Percentiles rank a stretch among this genome's conserved stretches.
Evolutionary conservation across 2,113 vertebrate genomes (phyloP).

Genomic region (Pseudonaja textilis): DNA sequence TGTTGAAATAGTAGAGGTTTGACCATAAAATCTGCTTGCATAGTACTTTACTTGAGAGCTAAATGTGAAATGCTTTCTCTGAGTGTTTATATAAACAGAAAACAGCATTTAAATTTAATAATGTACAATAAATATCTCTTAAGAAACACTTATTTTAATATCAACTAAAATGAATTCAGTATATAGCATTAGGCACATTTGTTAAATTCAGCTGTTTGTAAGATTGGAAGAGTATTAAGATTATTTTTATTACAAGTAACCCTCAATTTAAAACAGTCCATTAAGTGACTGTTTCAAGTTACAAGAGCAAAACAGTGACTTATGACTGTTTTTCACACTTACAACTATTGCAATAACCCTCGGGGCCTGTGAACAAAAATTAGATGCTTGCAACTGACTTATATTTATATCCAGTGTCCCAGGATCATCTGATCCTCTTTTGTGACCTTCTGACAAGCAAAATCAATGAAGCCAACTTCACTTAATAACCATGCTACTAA

Average conservation of each 20-base stretch:
- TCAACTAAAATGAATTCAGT: not conserved
- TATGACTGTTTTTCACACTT: too few species aligned
- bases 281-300: too few species aligned
- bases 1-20: not conserved
- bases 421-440: too few species aligned
- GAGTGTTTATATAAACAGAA: not conserved
- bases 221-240: not conserved
- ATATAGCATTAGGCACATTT: not conserved
- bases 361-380: too few species aligned
- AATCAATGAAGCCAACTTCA: too few species aligned
- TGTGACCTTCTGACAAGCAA: too few species aligned
- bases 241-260: not conserved
- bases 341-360: too few species aligned
- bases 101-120: not conserved
- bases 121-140: not conserved
- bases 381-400: too few species aligned
- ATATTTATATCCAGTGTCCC: too few species aligned
- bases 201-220: not conserved
- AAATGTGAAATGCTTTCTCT: not conserved
- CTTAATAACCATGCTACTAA: too few species aligned
- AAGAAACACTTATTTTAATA: not conserved
- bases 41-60: not conserved
- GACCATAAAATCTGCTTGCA: not conserved
- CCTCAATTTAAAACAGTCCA: too few species aligned
- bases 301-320: too few species aligned